A percentile compares a stretch with the other conserved stretches of the same genome.
Conservation (phyloP, 1,140 invertebrate species). For the Drosophila punjabiensis region DNA sequence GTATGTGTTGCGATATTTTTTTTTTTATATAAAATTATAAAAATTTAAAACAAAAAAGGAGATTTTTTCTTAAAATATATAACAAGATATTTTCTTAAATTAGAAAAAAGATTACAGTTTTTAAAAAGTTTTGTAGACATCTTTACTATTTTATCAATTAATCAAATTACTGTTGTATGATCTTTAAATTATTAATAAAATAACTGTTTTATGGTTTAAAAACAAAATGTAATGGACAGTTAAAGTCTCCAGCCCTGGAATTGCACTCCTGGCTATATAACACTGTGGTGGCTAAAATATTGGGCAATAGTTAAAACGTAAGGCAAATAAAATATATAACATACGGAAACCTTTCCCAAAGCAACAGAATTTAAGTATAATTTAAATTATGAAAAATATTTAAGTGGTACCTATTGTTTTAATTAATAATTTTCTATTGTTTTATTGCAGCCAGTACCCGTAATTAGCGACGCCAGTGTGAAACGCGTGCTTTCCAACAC, state of each 20-base stretch:
- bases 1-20: no score
- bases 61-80: no score
- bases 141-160: no score
- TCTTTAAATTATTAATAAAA: no score
- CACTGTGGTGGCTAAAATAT: background rate
- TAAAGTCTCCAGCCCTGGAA: background rate
- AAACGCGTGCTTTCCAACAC: slow-evolving; percentile 8
- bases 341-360: background rate
- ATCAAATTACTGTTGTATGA: no score
- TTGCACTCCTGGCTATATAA: background rate
- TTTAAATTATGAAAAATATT: background rate
- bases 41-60: no score
- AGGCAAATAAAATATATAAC: background rate
- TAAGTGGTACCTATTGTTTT: background rate
- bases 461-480: slow-evolving; percentile 2
- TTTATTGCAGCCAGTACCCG: background rate
- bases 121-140: no score
- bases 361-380: no score
- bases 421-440: background rate
- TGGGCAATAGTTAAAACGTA: background rate
- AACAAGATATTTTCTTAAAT: no score
- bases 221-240: background rate
- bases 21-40: no score
- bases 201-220: background rate
- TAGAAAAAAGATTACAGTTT: no score